Base-by-base conservation (phyloP, 2,113 vertebrate genomes). In the Pterophyllum scalare region DNA sequence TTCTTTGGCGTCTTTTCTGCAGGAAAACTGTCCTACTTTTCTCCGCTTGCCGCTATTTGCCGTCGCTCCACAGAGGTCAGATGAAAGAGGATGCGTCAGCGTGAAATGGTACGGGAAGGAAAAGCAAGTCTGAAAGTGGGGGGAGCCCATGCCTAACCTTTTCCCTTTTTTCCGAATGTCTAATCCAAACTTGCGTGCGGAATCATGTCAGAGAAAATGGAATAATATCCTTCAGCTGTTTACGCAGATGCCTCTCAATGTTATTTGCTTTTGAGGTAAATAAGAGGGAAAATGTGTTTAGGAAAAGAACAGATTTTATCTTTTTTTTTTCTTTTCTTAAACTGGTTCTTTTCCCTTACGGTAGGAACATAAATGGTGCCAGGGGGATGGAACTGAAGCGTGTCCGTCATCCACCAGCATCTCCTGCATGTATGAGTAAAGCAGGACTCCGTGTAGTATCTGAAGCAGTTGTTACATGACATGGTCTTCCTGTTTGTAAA, bases 401-500 rank as follows among this genome's bases (percentile, higher is more conserved):
- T 28, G 40, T 83, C 59, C 14, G 10, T 76, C 84, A 52, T 60
- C 80, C 38, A 60, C 83, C 82, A 86, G 83, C 80, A 84, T 85
- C 84, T 57, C n/a, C 60, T n/a, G 76, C 43, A 38, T 22, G 76
- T 24, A 26, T 75, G 83, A 75, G 80, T 40, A 56, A 65, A 77
- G 22, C 24, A 33, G 82, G 62, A 35, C 80, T 35, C 59, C n/a
- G 3, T 72, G 67, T 54, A 54, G 52, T 75, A 52, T 90, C 61
- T 82, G 83, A 86, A 54, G 26, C 26, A 13, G 54, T 56, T 24
- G 19, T 65, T n/a, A 76, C 61, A 79, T 82, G 85, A 84, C 31
- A 2, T 59, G 1, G 24, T 22, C 75, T 87, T 87, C 85, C 87
- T 92, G 87, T 92, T 92, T 87, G 75, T 89, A 79, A 75, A 88